These are phyloP conservation scores for Arizona elegans DNA, from an alignment of 2,113 vertebrate genomes.

Conservation along the genomic window DNA sequence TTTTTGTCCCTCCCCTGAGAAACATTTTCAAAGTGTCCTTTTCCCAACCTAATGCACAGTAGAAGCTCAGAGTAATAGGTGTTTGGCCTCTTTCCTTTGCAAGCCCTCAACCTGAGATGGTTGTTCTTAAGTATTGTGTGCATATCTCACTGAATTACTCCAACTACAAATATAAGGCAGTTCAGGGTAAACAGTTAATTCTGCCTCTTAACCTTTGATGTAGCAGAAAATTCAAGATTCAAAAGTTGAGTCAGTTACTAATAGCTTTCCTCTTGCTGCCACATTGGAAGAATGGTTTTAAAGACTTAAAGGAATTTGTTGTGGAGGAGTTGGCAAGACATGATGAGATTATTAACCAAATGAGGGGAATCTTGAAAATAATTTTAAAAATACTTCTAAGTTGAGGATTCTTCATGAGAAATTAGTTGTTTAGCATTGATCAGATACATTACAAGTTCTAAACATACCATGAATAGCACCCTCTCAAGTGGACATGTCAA, in stretches of 20 bases:
- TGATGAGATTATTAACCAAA: too few relatives aligned
- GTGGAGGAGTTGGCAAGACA: too few relatives aligned
- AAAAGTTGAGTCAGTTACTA: neutral
- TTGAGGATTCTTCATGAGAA: neutral
- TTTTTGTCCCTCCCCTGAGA: neutral
- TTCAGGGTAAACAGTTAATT: neutral
- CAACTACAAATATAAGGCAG: neutral
- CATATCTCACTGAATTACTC: neutral
- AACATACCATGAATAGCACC: neutral
- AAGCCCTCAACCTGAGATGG: neutral
- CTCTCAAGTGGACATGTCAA: neutral
- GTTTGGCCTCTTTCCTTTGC: neutral
- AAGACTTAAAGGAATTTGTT: too few relatives aligned
- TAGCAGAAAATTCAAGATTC: neutral
- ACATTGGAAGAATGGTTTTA: too few relatives aligned
- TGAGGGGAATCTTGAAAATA: neutral
- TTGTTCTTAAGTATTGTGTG: neutral
- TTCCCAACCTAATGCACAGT: conserved; percentile 4
- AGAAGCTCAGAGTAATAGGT: neutral
- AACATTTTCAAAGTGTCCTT: neutral
- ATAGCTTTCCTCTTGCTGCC: neutral
- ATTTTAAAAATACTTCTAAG: neutral
- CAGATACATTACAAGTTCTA: neutral
- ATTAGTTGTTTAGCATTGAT: neutral
- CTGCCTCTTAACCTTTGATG: neutral